Percentiles rank a stretch among this genome's conserved stretches.
These are phyloP conservation scores for Elephas maximus DNA, from an alignment of 2,113 vertebrate species.

Conservation along the genomic window DNA sequence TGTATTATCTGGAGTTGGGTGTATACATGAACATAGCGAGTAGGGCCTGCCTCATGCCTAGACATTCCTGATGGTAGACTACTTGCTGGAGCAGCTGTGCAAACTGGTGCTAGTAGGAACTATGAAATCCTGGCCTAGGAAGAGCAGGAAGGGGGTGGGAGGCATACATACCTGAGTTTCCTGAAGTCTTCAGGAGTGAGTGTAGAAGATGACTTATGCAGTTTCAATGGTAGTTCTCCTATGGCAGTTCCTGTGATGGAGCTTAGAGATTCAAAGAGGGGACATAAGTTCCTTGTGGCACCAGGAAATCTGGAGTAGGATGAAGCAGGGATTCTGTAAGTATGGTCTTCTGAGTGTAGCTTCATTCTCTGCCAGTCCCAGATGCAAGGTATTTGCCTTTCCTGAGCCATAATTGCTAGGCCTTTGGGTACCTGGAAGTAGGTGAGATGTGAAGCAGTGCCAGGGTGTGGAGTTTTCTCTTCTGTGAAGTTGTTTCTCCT, in stretches of 20 bases:
- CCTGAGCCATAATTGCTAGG: neutral
- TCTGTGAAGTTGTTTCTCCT: neutral
- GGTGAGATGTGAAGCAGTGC: neutral
- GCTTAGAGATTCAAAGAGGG: neutral
- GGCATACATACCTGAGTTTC: neutral
- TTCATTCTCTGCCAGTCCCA: neutral
- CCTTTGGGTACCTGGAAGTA: neutral
- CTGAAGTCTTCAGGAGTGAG: neutral
- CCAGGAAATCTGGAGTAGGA: neutral
- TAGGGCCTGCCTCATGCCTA: neutral
- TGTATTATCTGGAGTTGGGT: neutral
- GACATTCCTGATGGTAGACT: neutral
- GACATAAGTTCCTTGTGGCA: neutral
- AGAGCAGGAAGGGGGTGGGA: neutral
- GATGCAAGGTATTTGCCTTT: no score
- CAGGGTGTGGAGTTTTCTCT: neutral
- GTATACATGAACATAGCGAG: neutral
- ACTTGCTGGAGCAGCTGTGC: neutral
- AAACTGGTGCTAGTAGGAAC: neutral
- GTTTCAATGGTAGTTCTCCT: neutral
- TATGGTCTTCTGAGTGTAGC: neutral
- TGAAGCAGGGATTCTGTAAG: neutral
- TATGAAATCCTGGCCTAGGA: neutral
- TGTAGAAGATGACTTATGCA: neutral
- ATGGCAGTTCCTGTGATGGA: neutral